Evolutionary conservation across 2,113 vertebrate genomes (phyloP).

Genomic region (Hipposideros armiger): DNA sequence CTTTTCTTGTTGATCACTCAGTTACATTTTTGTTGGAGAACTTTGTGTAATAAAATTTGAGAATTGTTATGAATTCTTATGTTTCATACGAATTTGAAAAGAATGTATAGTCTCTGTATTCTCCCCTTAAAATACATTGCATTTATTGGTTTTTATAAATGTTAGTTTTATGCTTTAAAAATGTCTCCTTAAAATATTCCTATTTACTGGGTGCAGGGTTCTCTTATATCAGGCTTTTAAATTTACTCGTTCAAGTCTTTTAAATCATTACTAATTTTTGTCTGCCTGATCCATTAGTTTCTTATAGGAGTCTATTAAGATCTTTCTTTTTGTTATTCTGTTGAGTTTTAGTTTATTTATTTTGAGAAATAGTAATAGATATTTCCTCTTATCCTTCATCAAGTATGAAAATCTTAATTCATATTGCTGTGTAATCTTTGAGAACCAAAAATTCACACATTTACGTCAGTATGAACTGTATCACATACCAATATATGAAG

Average conservation of each 20-base stretch:
- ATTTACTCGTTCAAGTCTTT: not conserved
- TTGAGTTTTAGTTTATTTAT: constrained; percentile 11
- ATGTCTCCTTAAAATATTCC: not conserved
- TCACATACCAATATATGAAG: not conserved
- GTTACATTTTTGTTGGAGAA: not conserved
- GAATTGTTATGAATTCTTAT: not conserved
- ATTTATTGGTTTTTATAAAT: constrained; percentile 6
- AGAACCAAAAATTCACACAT: not conserved
- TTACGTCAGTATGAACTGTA: not conserved
- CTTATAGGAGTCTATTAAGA: not conserved
- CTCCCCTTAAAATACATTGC: not conserved
- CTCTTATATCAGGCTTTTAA: not conserved
- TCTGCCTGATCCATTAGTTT: not conserved
- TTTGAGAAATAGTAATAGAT: not conserved
- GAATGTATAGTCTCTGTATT: not conserved
- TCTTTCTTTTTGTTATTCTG: not conserved
- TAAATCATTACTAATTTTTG: constrained; percentile 3
- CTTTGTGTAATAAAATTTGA: constrained; percentile 16
- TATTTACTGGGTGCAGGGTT: not conserved
- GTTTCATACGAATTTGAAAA: constrained; percentile 3
- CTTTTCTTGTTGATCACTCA: constrained; percentile 15
- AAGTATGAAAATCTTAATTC: not conserved
- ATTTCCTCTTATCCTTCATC: not conserved
- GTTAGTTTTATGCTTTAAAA: constrained; percentile 48
- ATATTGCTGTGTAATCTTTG: not conserved